Evolutionary conservation across 2,888 invertebrate genomes (phyloP), one percentile per base, ranked within the genome.

Genomic region (Nycteola revayana): DNA sequence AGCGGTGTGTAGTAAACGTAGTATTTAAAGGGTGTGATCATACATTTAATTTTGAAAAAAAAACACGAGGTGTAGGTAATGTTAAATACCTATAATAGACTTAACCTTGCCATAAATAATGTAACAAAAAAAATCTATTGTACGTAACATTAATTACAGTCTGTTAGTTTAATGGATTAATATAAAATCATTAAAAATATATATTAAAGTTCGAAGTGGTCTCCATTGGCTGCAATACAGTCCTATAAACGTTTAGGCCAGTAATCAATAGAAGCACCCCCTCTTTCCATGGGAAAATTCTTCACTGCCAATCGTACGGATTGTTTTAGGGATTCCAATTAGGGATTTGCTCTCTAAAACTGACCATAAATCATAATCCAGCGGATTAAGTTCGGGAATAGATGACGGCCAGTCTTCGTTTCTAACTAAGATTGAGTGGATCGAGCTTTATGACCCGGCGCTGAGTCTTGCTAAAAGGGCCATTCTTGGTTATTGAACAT

Each of bases 401-500:
- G 8, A 10, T 8, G 23, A 20, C 21, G 40, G 40, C 44, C 45
- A 46, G 29, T 42, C 31, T 32, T 37, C 26, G 32, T 30, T 33
- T 32, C 32, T 11, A 46, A 32, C 46, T 37, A 44, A 32, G 30
- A 22, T 33, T 39, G 33, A 9, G 43, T 40, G 25, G 35, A 32
- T 26, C 33, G 24, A 33, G 42, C 31, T 39, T 43, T 44, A 20
- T 35, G 25, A 10, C 7, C 25, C 10, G 25, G 25, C 5, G 10
- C 25, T 5, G 10, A 25, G 7, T 25, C 25, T 5, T 25, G 25
- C 10, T 24, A n/a, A n/a, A 24, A 17, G 20, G 26, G 21, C 32
- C 32, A 32, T 6, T 8, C 20, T 8, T 20, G 7, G 10, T 26
- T 26, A 10, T 21, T 20, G 25, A 32, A 32, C 25, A 32, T 25